Evolutionary conservation across 2,113 vertebrate genomes (phyloP).

Genomic region (Arenaria interpres): DNA sequence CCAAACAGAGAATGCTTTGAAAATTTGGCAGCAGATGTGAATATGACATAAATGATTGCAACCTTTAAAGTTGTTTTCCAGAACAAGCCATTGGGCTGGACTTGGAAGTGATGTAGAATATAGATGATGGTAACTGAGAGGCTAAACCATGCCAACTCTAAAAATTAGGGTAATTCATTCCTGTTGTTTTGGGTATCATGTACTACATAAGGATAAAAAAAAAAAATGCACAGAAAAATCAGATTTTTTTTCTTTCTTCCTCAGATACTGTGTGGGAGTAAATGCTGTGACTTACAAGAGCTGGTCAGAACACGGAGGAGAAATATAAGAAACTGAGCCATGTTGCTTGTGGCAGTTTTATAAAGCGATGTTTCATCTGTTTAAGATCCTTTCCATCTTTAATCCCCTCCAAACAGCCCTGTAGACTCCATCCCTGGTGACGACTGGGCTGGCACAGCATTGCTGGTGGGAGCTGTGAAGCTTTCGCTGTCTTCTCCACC

Average conservation of each 20-base stretch:
- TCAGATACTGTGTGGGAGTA: background rate
- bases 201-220: background rate
- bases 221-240: background rate
- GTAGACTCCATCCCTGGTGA: background rate
- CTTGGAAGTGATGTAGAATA: background rate
- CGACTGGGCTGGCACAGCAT: background rate
- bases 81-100: background rate
- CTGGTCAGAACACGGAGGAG: background rate
- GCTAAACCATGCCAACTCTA: background rate
- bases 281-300: background rate
- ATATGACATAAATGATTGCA: background rate
- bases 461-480: background rate
- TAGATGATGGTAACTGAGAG: background rate
- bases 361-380: background rate
- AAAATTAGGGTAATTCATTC: slow-evolving; percentile 4
- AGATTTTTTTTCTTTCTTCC: background rate
- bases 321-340: background rate
- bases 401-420: background rate
- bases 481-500: background rate
- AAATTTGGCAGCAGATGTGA: background rate
- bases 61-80: slow-evolving; percentile 13
- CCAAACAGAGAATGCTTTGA: background rate
- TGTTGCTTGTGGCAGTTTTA: background rate
- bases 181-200: slow-evolving; percentile 1
- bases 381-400: background rate